Evolutionary conservation across 2,113 vertebrate species (phyloP).

Genomic region (Proterorhinus semilunaris): DNA sequence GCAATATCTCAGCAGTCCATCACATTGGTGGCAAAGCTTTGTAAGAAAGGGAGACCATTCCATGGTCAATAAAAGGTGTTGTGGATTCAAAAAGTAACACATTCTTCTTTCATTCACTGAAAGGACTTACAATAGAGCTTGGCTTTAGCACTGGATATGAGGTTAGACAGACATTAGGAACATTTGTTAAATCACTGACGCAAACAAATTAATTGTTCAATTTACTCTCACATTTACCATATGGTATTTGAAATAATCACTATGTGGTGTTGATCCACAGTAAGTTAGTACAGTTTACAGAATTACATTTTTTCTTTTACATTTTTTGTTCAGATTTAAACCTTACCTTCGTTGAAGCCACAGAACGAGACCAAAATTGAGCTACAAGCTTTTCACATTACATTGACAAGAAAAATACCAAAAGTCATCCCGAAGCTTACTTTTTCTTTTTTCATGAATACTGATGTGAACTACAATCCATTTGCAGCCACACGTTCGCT

Average conservation of each 20-base stretch:
- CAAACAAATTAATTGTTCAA: too few relatives aligned
- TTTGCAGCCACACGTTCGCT: slow-evolving; percentile 69
- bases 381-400: slow-evolving; percentile 52
- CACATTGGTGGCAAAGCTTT: slow-evolving; percentile 4
- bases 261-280: too few relatives aligned
- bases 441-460: slow-evolving; percentile 72
- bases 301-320: background rate
- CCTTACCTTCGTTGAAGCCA: background rate
- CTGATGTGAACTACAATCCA: slow-evolving; percentile 73
- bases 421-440: slow-evolving; percentile 52
- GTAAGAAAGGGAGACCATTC: background rate
- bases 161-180: too few relatives aligned
- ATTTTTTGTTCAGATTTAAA: background rate
- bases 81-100: background rate
- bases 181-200: too few relatives aligned
- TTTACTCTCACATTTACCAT: too few relatives aligned
- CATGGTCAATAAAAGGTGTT: slow-evolving; percentile 25
- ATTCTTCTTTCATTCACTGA: background rate
- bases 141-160: too few relatives aligned
- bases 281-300: too few relatives aligned
- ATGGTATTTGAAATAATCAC: too few relatives aligned
- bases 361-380: slow-evolving; percentile 35
- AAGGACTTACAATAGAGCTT: background rate
- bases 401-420: slow-evolving; percentile 42
- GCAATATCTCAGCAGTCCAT: slow-evolving; percentile 7